These are phyloP conservation scores for Lutjanus erythropterus DNA, from an alignment of 2,113 vertebrate species.

Conservation along the genomic window DNA sequence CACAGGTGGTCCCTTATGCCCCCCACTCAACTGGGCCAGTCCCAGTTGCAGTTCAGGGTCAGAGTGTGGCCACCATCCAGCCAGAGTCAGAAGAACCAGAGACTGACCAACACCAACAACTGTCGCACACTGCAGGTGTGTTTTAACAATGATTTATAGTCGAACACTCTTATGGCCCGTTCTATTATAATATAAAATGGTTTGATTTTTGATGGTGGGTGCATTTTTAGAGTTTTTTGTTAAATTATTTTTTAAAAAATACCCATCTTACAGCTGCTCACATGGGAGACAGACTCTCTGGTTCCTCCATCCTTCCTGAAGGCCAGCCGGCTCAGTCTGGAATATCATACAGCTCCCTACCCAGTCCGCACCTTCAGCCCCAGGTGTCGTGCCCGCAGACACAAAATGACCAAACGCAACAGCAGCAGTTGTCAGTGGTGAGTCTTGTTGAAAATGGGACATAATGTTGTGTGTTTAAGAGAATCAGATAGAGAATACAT, in stretches of 20 bases:
- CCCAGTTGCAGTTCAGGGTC: constrained; percentile 57
- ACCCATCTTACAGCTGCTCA: constrained; percentile 41
- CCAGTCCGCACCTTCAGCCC: constrained; percentile 72
- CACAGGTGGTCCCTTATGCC: constrained; percentile 59
- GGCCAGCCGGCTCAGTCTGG: constrained; percentile 63
- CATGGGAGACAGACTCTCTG: constrained; percentile 61
- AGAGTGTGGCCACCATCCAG: constrained; percentile 56
- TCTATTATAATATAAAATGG: background rate
- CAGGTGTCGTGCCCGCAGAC: constrained; percentile 63
- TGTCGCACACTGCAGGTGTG: constrained; percentile 89
- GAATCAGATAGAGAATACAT: background rate
- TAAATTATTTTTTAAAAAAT: background rate
- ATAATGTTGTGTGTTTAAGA: background rate
- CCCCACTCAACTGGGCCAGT: constrained; percentile 64
- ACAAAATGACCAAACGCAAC: constrained; percentile 71
- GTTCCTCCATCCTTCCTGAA: constrained; percentile 65
- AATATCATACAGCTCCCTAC: constrained; percentile 65
- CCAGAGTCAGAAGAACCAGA: constrained; percentile 91
- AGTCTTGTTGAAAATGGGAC: constrained; percentile 41
- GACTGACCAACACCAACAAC: constrained; percentile 87
- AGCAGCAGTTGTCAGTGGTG: constrained; percentile 71
- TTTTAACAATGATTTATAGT: constrained; percentile 27
- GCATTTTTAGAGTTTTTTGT: background rate
- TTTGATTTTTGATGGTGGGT: background rate
- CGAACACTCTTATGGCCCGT: background rate